Evolutionary conservation across 1,140 invertebrate species (phyloP).

Genomic region (Sycophaga agraensis): DNA sequence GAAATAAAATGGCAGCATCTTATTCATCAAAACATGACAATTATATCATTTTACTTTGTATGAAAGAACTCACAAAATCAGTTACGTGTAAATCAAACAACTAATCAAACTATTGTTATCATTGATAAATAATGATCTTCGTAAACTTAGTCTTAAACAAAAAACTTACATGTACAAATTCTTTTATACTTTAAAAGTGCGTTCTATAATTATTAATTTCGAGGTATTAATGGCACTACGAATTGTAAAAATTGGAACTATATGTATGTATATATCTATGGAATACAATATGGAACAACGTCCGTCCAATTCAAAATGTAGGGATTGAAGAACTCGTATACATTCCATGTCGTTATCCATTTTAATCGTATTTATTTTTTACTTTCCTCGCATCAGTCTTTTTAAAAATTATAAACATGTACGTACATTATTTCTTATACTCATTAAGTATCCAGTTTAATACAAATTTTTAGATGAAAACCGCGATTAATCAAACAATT

Average conservation of each 20-base stretch:
- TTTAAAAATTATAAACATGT: conserved; percentile 25
- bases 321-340: conserved; percentile 7
- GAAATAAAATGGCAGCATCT: too few relatives aligned
- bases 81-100: background rate
- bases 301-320: conserved; percentile 6
- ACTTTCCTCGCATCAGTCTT: conserved; percentile 30
- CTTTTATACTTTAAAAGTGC: background rate
- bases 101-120: conserved; percentile 6
- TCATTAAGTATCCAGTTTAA: background rate
- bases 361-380: conserved; percentile 8
- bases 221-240: conserved; percentile 26
- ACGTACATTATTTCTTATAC: background rate
- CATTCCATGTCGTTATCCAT: conserved; percentile 8
- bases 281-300: conserved; percentile 14
- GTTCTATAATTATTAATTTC: conserved; percentile 11
- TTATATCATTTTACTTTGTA: too few relatives aligned
- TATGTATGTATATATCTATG: conserved; percentile 15
- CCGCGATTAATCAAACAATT: background rate
- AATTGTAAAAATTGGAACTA: conserved; percentile 18
- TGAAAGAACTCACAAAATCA: too few relatives aligned
- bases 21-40: too few relatives aligned
- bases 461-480: too few relatives aligned
- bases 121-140: too few relatives aligned
- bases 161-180: background rate
- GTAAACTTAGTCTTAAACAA: conserved; percentile 18